Base-by-base conservation (phyloP, 2,888 invertebrate genomes). In the Ophion costatus region DNA sequence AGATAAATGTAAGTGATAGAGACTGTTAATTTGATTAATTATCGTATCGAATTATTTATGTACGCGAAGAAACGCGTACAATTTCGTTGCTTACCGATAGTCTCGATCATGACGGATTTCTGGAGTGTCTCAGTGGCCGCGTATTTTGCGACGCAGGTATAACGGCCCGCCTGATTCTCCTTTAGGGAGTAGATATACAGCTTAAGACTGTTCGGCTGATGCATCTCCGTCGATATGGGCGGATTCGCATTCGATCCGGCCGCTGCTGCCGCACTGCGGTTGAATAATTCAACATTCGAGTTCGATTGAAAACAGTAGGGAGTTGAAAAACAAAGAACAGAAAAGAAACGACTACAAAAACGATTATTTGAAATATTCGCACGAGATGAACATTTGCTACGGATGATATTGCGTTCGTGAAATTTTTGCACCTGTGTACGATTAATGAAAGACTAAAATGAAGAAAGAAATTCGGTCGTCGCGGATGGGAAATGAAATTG, bases 131-230 rank as follows among this genome's bases (percentile, higher is more conserved):
- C 95, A 81, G 96, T 96, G 89, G 94, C 95, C 84, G 97, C 97
- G 94, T 98, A 98, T 83, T 95, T 96, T n/a, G 97, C 97, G 42
- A 95, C 95, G 92, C 98, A 98, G 85, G 96, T 97, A 94, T 98
- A 98, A 89, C 94, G 95, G 82, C 98, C 98, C 57, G 96, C 96
- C 95, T 98, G 97, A 80, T 96, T 95, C 87, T 96, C 96, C 61
- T 96, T 95, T 89, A 98, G 95, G 57, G 96, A 96, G 73, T 96
- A 95, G 92, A 98, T 97, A 93, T 97, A 96, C 83, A 98, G 95
- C 80, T 96, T 95, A 88, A 97, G 94, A 87, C 95, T 95, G 88
- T 96, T 95, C 91, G 96, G 96, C 61, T 95, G 95, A 77, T 95
- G 95, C 84, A 95, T 94, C 91, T 96, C 96, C 80, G 96, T 96